Base-by-base conservation (phyloP, 35 echinoderm and acorn worm species). In the Eucidaris tribuloides region DNA sequence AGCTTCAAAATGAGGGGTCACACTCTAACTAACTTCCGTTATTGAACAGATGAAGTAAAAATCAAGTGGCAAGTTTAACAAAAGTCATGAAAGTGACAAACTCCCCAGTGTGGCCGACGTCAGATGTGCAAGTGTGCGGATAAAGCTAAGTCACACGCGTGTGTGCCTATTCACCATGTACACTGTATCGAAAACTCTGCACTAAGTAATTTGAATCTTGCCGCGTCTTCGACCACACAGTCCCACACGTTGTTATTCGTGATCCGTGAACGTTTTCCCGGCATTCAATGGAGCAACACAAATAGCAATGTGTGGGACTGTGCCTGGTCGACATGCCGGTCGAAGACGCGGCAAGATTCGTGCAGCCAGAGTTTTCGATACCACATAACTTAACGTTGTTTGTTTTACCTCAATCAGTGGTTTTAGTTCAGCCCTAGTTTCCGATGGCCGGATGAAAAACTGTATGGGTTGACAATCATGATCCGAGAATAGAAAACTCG, bases 401-500 rank as follows among this genome's bases (percentile, higher is more conserved):
- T 46, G 34, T 20, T 74, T 23, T 50, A 89, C 86, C 62, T 89
- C 78, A 29, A 89, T 52, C 23, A 82, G 27, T 27, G 41, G 48
- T 30, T 32, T 27, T 34, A 89, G 19, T 49, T 30, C 76, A 13
- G 31, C 62, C 65, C 44, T 83, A 60, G 64, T 46, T 6, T 36
- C 37, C 44, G 79, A 90, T 6, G 87, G 87, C 63, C 87, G 63
- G 13, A 90, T 83, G 27, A 60, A 71, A 77, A 90, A 90, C 11
- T 41, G 76, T 7, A 90, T 13, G 20, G 80, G 39, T 71, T 41
- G 20, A 19, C 87, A 63, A 32, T 76, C 42, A 1, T 74, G 65
- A 14, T 45, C 76, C 27, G 37, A 48, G 65, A 90, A 90, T 27
- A 90, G 70, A 7, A 59, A 32, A 1, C 32, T 37, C 29, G 86